Conservation (phyloP, 2,888 invertebrate genomes). For the Neoaliturus tenellus region DNA sequence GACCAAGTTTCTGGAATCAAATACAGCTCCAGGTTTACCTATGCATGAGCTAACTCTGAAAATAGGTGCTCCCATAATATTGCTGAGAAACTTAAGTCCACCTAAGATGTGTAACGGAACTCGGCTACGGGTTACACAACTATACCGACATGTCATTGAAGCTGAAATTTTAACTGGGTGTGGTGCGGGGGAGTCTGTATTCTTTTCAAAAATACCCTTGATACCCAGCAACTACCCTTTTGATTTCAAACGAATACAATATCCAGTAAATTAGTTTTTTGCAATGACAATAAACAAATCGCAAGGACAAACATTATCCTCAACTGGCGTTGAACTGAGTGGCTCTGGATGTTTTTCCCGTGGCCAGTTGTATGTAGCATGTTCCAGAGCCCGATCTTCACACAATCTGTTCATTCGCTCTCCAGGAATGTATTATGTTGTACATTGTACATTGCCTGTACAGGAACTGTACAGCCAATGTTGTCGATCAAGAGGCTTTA, state of each 20-base stretch:
- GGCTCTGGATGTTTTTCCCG: background rate
- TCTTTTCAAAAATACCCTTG: background rate
- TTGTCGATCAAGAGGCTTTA: background rate
- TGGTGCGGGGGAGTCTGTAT: conserved; percentile 2
- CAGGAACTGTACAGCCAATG: background rate
- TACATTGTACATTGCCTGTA: too few relatives aligned
- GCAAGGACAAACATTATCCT: background rate
- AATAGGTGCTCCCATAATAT: conserved; percentile 48
- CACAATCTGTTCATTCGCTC: background rate
- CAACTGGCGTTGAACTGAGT: background rate
- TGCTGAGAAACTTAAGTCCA: conserved; percentile 34
- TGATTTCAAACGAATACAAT: background rate
- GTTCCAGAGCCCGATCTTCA: background rate
- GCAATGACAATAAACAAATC: background rate
- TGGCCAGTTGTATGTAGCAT: background rate
- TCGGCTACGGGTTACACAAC: conserved; percentile 10
- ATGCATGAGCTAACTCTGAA: conserved; percentile 56
- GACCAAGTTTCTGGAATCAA: conserved; percentile 57
- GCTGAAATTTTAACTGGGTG: conserved; percentile 13
- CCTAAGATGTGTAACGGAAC: conserved; percentile 21
- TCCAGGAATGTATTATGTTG: too few relatives aligned
- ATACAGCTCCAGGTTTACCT: conserved; percentile 55
- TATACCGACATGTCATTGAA: background rate
- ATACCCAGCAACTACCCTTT: background rate
- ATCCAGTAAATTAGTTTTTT: background rate